These are phyloP conservation scores for Proales similis DNA, from an alignment of 1,140 invertebrate species.

Conservation along the genomic window DNA sequence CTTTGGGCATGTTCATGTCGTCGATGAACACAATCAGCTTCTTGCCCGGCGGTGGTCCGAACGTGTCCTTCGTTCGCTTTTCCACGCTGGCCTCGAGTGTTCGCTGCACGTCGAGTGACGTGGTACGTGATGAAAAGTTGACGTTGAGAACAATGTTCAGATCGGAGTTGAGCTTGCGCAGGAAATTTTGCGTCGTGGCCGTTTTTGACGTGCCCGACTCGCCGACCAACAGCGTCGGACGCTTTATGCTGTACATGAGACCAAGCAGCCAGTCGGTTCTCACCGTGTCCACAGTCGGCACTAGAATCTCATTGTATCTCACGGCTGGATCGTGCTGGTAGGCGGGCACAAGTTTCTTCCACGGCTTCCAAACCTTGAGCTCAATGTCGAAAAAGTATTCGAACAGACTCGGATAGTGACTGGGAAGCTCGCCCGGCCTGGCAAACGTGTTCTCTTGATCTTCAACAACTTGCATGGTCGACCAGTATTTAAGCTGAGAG, in stretches of 20 bases:
- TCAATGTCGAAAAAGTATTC: slow-evolving; percentile 69
- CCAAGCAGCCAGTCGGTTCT: slow-evolving; percentile 68
- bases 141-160: slow-evolving; percentile 69
- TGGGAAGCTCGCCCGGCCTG: slow-evolving; percentile 62
- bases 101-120: slow-evolving; percentile 75
- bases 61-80: slow-evolving; percentile 78
- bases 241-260: slow-evolving; percentile 67
- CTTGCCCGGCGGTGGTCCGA: slow-evolving; percentile 76
- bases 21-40: slow-evolving; percentile 79
- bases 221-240: slow-evolving; percentile 73
- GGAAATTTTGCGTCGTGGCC: slow-evolving; percentile 72
- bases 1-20: slow-evolving; percentile 84
- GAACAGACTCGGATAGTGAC: slow-evolving; percentile 62
- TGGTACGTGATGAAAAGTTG: slow-evolving; percentile 81
- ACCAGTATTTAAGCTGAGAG: slow-evolving; percentile 67
- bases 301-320: slow-evolving; percentile 72
- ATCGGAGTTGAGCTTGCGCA: slow-evolving; percentile 62
- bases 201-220: slow-evolving; percentile 84
- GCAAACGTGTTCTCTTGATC: slow-evolving; percentile 31
- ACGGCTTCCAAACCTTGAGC: slow-evolving; percentile 71
- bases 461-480: slow-evolving; percentile 58
- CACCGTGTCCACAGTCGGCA: slow-evolving; percentile 77
- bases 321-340: slow-evolving; percentile 66
- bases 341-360: slow-evolving; percentile 66
- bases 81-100: slow-evolving; percentile 76